Evolutionary conservation across 1,140 invertebrate species (phyloP).

Genomic region (Macrosteles quadrilineatus): DNA sequence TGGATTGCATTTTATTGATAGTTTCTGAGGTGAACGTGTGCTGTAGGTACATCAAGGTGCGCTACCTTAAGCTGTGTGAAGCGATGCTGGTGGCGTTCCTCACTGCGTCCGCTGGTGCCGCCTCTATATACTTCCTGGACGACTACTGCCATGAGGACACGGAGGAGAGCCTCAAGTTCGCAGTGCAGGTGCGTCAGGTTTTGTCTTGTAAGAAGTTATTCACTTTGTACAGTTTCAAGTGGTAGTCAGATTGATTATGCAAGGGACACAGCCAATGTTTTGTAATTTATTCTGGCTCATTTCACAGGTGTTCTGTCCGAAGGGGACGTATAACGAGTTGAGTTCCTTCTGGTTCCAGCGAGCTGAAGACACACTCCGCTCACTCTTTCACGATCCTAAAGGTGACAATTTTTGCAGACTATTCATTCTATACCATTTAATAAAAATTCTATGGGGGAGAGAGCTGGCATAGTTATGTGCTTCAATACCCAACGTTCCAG

Average conservation of each 20-base stretch:
- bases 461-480: too few relatives aligned
- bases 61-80: conserved; percentile 81
- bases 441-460: background rate
- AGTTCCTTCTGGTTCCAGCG: conserved; percentile 97
- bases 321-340: conserved; percentile 88
- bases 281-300: too few relatives aligned
- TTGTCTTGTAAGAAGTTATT: background rate
- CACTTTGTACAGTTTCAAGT: background rate
- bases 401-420: conserved; percentile 51
- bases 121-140: conserved; percentile 88
- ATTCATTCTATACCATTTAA: background rate
- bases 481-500: background rate
- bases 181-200: conserved; percentile 61
- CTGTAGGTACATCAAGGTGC: conserved; percentile 69
- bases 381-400: conserved; percentile 86
- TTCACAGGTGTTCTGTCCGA: conserved; percentile 79
- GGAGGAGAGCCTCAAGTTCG: conserved; percentile 69
- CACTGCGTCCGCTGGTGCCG: conserved; percentile 82
- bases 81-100: conserved; percentile 79
- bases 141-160: conserved; percentile 82
- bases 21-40: too few relatives aligned
- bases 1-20: too few relatives aligned
- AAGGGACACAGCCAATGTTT: too few relatives aligned
- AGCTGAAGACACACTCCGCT: conserved; percentile 89
- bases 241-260: too few relatives aligned